Evolutionary conservation across 2,797 vertebrate genomes (phyloP), one percentile per base, ranked within the genome.

Genomic region (Okamejei kenojei): DNA sequence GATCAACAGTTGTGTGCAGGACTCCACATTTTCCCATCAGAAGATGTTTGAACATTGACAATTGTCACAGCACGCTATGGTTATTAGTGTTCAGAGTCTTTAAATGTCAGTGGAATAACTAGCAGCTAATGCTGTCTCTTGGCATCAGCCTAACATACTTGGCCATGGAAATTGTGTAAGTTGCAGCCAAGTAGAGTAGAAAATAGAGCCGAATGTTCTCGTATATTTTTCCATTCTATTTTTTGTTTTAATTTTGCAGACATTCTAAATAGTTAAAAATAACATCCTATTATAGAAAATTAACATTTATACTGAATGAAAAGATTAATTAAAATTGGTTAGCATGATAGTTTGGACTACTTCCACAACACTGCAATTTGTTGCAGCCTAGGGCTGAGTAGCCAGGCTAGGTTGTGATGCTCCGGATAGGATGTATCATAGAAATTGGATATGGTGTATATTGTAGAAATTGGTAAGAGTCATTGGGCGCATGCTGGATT

Each of bases 71-170:
- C 9, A 23, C 29, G 90, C 68, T 45, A 73, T 26, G 63, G 35
- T 73, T 74, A 26, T 15, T 71, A 29, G 68, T 58, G 26, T 84
- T 26, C 10, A 61, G 54, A 29, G 81, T 29, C 38, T 91, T 74
- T 76, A 92, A 74, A 76, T 76, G 90, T 92, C 90, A 92, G 21
- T 74, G 71, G 71, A 92, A 92, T 92, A 58, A n/a, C 35, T 13
- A 13, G 0, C 90, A 74, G 71, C 90, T 38, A 76, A 6, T 92
- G 35, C 35, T 92, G 90, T 73, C 65, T 5, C 68, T 45, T 91
- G 65, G 35, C 35, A 65, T n/a, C 29, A 58, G 29, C 29, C 26
- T n/a, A 29, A 65, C n/a, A 32, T 68, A 32, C 1, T 32, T 32
- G n/a, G 61, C 2, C 45, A 29, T 9, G 7, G 26, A 58, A 26